Evolutionary conservation across 2,113 vertebrate genomes (phyloP).

Genomic region (Psophia crepitans): DNA sequence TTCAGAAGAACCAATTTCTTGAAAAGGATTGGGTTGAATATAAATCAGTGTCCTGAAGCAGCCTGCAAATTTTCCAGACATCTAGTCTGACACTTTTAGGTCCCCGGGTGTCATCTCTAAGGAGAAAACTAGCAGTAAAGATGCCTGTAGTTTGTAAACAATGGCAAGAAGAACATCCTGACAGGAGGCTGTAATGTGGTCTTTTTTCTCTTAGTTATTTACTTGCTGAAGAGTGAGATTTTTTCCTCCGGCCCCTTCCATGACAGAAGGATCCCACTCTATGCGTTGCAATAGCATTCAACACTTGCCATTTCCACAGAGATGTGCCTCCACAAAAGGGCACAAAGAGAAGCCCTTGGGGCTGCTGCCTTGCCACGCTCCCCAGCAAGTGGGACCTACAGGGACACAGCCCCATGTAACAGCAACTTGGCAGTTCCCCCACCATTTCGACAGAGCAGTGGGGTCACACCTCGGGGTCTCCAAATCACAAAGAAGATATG

Average conservation of each 20-base stretch:
- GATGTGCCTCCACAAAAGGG: rapidly evolving
- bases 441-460: neutral
- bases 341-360: neutral
- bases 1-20: constrained; percentile 22
- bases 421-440: neutral
- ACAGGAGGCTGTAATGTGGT: constrained; percentile 34
- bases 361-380: neutral
- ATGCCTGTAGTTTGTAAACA: constrained; percentile 55
- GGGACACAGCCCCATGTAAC: rapidly evolving
- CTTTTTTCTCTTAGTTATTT: constrained; percentile 32
- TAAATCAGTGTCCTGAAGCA: constrained; percentile 37
- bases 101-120: neutral
- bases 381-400: neutral
- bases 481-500: neutral
- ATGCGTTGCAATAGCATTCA: neutral
- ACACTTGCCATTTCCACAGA: neutral
- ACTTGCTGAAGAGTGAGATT: constrained; percentile 3
- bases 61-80: constrained; percentile 46
- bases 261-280: neutral
- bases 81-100: constrained; percentile 47
- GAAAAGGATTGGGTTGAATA: neutral
- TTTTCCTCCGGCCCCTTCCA: neutral
- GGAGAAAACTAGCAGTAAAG: constrained; percentile 23
- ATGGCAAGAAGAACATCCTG: constrained; percentile 34
- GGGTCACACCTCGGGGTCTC: neutral